Conservation (phyloP, 2,888 invertebrate genomes). For the Drosophila mercatorum region DNA sequence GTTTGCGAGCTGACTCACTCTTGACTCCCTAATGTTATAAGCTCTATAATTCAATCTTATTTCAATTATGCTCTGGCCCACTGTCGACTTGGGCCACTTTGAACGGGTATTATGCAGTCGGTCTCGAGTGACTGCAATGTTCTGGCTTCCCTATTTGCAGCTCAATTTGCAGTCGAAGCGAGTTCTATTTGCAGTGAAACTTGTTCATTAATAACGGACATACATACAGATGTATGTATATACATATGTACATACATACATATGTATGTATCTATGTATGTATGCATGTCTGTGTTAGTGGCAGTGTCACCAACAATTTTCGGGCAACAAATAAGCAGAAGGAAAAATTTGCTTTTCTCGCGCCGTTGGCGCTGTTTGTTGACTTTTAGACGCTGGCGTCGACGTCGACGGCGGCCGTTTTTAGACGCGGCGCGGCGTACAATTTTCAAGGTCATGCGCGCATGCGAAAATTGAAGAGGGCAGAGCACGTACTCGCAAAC, state of each 20-base stretch:
- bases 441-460: conserved; percentile 52
- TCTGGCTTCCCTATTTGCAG: background rate
- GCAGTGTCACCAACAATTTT: conserved; percentile 33
- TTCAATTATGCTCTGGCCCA: no score
- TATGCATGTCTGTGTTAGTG: background rate
- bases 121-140: background rate
- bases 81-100: no score
- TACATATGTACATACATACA: background rate
- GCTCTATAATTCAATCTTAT: no score
- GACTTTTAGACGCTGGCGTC: conserved; percentile 26
- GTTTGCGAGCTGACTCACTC: no score
- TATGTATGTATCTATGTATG: background rate
- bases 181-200: background rate
- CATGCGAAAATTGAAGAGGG: conserved; percentile 41
- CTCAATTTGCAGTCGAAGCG: background rate
- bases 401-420: conserved; percentile 17
- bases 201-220: background rate
- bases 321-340: conserved; percentile 25
- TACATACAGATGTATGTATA: background rate
- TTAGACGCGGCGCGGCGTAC: conserved; percentile 35
- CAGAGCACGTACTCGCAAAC: conserved; percentile 18
- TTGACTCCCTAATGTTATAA: no score
- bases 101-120: background rate
- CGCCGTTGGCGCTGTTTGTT: conserved; percentile 33
- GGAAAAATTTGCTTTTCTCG: conserved; percentile 22